Evolutionary conservation across 2,797 vertebrate genomes (phyloP).

Genomic region (Silurus aristotelis): DNA sequence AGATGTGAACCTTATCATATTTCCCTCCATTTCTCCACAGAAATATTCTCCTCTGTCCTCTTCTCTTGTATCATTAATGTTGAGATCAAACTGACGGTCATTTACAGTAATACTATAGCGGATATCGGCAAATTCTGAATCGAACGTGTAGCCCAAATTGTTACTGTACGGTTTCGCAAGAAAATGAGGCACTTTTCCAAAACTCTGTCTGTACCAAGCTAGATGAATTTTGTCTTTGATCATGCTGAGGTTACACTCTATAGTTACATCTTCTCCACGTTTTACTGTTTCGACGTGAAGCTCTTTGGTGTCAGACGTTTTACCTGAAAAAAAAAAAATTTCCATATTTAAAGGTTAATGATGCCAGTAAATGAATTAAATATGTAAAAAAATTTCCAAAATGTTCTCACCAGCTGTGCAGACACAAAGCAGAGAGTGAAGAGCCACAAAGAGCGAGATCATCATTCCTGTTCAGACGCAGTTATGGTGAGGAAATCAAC

Average conservation of each 20-base stretch:
- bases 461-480: neutral
- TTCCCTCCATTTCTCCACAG: slow-evolving; percentile 8
- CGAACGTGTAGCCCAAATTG: neutral
- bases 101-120: slow-evolving; percentile 5
- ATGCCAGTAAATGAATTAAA: neutral
- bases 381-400: neutral
- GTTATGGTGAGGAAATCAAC: neutral
- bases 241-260: neutral
- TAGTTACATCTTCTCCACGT: neutral
- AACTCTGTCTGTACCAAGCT: slow-evolving; percentile 17
- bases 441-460: neutral
- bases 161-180: neutral
- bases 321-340: neutral
- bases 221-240: neutral
- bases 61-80: neutral
- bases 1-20: neutral
- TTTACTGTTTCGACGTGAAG: neutral
- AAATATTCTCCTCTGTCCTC: slow-evolving; percentile 14
- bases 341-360: neutral
- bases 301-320: neutral
- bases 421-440: slow-evolving; percentile 9
- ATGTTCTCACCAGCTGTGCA: slow-evolving; percentile 1
- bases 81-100: neutral
- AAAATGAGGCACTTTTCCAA: neutral
- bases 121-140: neutral